Percentiles rank a stretch among this genome's conserved stretches.
These are phyloP conservation scores for Epinephelus malabaricus DNA, from an alignment of 2,797 vertebrate species.

Conservation along the genomic window DNA sequence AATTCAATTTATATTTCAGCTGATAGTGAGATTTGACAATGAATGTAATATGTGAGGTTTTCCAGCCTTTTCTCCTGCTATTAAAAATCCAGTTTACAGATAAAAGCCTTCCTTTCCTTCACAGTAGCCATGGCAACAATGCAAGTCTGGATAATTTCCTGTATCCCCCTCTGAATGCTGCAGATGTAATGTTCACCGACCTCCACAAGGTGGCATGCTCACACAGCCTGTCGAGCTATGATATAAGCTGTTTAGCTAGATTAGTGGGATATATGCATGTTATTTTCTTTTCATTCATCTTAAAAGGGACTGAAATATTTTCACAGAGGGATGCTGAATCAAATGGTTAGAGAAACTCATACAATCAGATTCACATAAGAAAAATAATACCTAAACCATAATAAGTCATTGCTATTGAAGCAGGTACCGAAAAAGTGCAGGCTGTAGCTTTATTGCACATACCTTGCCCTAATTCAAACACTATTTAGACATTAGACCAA, in stretches of 20 bases:
- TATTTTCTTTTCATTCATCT: not conserved
- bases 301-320: not conserved
- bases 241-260: too few relatives aligned
- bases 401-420: too few relatives aligned
- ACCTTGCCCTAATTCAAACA: not conserved
- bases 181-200: conserved; percentile 22
- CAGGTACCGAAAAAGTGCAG: too few relatives aligned
- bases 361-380: not conserved
- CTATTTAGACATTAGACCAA: not conserved
- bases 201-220: conserved; percentile 71
- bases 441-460: too few relatives aligned
- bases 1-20: not conserved
- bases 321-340: not conserved
- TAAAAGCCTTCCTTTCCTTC: not conserved
- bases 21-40: not conserved
- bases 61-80: too few relatives aligned
- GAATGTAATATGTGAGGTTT: conserved; percentile 1
- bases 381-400: too few relatives aligned
- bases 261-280: not conserved
- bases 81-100: not conserved
- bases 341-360: not conserved
- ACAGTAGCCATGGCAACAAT: conserved; percentile 20
- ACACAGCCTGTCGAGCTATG: not conserved
- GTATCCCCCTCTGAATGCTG: too few relatives aligned
- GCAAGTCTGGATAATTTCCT: not conserved